Percentiles rank a stretch among this genome's conserved stretches.
phyloP scores from a whole-genome alignment of 2,113 vertebrate genomes.

The Eulacestoma nigropectus region DNA sequence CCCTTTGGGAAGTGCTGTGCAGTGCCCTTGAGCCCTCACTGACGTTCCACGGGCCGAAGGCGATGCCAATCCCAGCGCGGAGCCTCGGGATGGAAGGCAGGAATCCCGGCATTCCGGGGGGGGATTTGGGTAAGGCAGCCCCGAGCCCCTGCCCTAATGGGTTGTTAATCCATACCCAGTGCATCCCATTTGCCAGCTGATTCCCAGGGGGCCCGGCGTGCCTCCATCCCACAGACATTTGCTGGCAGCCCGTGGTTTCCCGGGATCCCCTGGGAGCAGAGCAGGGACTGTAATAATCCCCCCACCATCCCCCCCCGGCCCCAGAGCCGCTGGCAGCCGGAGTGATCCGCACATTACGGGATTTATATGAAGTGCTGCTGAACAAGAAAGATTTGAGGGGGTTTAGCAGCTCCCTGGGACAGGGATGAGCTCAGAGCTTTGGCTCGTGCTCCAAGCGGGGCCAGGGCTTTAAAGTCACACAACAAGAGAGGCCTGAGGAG shows the following conservation, averaged over 20 bases:
- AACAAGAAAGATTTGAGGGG: slow-evolving; percentile 63
- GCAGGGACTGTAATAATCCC: slow-evolving; percentile 4
- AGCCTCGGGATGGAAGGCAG: neutral
- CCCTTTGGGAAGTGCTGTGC: neutral
- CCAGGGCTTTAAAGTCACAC: slow-evolving; percentile 3
- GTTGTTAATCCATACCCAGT: slow-evolving; percentile 39
- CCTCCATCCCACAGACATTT: neutral
- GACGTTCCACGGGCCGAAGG: neutral
- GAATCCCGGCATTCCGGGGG: neutral
- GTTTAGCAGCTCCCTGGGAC: slow-evolving; percentile 60
- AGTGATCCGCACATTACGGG: slow-evolving; percentile 50
- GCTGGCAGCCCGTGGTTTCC: slow-evolving; percentile 4
- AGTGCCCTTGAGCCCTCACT: neutral
- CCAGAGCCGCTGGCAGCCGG: slow-evolving; percentile 46
- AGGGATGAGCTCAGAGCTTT: slow-evolving; percentile 65
- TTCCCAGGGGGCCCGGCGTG: neutral
- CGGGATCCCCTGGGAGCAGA: neutral
- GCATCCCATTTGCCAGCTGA: slow-evolving; percentile 7
- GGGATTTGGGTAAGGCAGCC: slow-evolving; percentile 12
- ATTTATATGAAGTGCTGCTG: slow-evolving; percentile 70
- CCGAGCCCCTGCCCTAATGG: slow-evolving; percentile 21
- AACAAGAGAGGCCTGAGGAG: neutral
- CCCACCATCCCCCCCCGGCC: neutral
- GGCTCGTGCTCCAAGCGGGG: slow-evolving; percentile 6
- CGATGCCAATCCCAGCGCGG: rapidly evolving